phyloP scores from a whole-genome alignment of 2,113 vertebrate genomes.

The Canis aureus region DNA sequence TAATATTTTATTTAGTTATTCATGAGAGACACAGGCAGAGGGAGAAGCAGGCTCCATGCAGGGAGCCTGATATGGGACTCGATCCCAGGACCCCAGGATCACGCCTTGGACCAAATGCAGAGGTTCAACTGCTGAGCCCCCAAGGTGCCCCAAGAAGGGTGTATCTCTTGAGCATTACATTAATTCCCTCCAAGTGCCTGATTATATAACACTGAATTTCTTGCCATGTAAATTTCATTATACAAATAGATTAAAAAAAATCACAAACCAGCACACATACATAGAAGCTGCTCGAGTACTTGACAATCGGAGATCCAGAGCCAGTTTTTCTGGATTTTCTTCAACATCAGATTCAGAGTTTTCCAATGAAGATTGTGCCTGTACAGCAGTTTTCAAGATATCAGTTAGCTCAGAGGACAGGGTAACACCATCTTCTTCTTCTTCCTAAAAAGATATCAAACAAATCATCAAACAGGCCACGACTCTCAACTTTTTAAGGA shows the following conservation, averaged over 20 bases:
- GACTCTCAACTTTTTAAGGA: conserved; percentile 44
- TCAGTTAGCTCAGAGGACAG: conserved; percentile 91
- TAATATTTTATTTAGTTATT: no score
- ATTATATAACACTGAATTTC: conserved; percentile 45
- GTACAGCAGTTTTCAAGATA: conserved; percentile 89
- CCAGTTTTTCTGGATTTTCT: conserved; percentile 94
- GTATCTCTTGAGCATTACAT: neutral
- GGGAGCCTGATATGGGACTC: no score
- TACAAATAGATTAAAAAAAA: conserved; percentile 27
- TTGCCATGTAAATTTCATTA: conserved; percentile 28
- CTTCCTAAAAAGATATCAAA: conserved; percentile 83
- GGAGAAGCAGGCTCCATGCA: no score
- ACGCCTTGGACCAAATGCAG: no score
- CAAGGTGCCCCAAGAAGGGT: neutral
- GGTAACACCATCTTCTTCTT: conserved; percentile 91
- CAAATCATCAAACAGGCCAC: conserved; percentile 29
- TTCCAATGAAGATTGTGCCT: conserved; percentile 86
- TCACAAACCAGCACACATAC: conserved; percentile 84
- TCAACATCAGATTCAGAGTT: conserved; percentile 90
- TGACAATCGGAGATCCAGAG: conserved; percentile 94
- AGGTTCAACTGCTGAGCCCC: no score
- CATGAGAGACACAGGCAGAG: no score
- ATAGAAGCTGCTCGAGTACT: conserved; percentile 96
- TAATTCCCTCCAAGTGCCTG: conserved; percentile 7
- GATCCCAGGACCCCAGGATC: no score